Percentiles rank a stretch among this genome's conserved stretches.
These are phyloP conservation scores for Hyles euphorbiae DNA, from an alignment of 1,140 invertebrate species.

Conservation along the genomic window DNA sequence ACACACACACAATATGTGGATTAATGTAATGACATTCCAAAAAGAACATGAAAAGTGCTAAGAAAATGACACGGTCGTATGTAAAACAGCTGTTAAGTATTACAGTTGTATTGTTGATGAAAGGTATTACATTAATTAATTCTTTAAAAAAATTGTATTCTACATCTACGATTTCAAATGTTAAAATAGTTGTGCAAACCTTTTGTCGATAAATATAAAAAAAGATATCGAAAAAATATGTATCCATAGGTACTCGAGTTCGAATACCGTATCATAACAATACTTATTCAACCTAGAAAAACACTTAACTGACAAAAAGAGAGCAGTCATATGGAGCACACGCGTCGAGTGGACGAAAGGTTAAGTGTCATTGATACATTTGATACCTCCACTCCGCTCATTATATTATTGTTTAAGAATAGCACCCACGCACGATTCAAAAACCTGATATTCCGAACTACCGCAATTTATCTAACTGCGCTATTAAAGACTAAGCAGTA, in stretches of 20 bases:
- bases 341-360: conserved; percentile 39
- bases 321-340: conserved; percentile 27
- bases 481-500: too few relatives aligned
- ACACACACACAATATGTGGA: too few relatives aligned
- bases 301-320: conserved; percentile 39
- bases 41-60: too few relatives aligned
- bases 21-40: too few relatives aligned
- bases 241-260: background rate
- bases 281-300: conserved; percentile 37
- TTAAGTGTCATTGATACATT: conserved; percentile 41
- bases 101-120: too few relatives aligned
- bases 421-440: conserved; percentile 31
- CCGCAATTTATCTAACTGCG: too few relatives aligned
- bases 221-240: conserved; percentile 3
- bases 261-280: conserved; percentile 28
- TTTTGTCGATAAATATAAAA: background rate
- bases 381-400: conserved; percentile 21
- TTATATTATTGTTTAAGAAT: conserved; percentile 37
- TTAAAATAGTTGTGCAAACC: background rate
- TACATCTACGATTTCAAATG: too few relatives aligned
- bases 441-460: background rate
- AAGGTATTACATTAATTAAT: too few relatives aligned
- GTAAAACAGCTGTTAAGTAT: too few relatives aligned
- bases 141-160: too few relatives aligned
- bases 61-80: too few relatives aligned